A percentile compares a stretch with the other conserved stretches of the same genome.
Conservation (phyloP, 2,888 invertebrate genomes). For the Pogonocherus hispidulus region DNA sequence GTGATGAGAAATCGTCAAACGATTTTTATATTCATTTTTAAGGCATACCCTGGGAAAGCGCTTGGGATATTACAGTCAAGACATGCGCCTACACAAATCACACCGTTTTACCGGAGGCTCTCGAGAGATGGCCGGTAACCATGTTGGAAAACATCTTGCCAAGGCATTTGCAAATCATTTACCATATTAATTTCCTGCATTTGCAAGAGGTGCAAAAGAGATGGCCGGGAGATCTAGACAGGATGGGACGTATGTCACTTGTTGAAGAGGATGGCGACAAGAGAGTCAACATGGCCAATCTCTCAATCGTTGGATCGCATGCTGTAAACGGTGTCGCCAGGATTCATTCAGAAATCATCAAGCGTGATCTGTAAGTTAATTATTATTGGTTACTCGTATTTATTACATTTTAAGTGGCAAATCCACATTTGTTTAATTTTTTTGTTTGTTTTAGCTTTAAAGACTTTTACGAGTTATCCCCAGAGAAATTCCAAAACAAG, state of each 20-base stretch:
- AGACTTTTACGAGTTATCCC: slow-evolving; percentile 95
- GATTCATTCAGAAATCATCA: slow-evolving; percentile 97
- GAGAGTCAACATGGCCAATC: slow-evolving; percentile 97
- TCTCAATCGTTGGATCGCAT: slow-evolving; percentile 96
- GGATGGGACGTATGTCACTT: slow-evolving; percentile 90
- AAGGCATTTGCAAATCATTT: slow-evolving; percentile 97
- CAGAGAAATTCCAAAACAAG: slow-evolving; percentile 98
- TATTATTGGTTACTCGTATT: too few relatives aligned
- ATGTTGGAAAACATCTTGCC: slow-evolving; percentile 93
- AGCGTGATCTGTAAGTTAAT: slow-evolving; percentile 79
- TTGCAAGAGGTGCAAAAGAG: slow-evolving; percentile 78
- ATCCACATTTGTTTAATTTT: too few relatives aligned
- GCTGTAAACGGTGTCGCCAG: slow-evolving; percentile 98
- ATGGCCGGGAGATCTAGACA: slow-evolving; percentile 87
- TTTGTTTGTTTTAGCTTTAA: slow-evolving; percentile 78
- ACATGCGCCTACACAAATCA: slow-evolving; percentile 99
- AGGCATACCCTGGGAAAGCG: slow-evolving; percentile 88
- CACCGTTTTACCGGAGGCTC: slow-evolving; percentile 97
- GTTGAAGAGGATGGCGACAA: slow-evolving; percentile 97
- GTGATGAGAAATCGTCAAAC: too few relatives aligned
- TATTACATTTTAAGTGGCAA: too few relatives aligned
- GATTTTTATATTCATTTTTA: too few relatives aligned
- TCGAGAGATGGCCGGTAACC: slow-evolving; percentile 93
- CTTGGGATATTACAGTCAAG: slow-evolving; percentile 88
- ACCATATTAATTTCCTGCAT: slow-evolving; percentile 93